Base-by-base conservation (phyloP, 2,113 vertebrate species). In the Caretta caretta region DNA sequence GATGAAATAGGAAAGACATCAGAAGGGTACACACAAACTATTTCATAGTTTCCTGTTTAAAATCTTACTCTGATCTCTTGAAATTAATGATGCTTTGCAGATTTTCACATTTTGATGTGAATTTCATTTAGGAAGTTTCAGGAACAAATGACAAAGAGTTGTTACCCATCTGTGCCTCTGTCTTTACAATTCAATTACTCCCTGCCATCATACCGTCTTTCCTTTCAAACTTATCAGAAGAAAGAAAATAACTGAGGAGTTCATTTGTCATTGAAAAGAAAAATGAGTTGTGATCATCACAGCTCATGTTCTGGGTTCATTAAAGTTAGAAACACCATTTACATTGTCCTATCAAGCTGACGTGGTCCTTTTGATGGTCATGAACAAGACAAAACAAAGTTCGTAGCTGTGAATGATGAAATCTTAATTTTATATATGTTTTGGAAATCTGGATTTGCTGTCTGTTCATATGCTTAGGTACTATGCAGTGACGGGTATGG, bases 111-210 rank as follows among this genome's bases (percentile, higher is more conserved):
- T 95, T 95, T 97, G 94, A 95, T 96, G 95, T 94, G 96, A 94
- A 97, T 96, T 97, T 97, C 94, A 95, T 97, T 97, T 96, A 89
- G 97, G 93, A 98, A 98, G 97, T 98, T 98, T 97, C 49, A 87
- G 94, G 94, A 98, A 90, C 95, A 97, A 98, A 97, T 49, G 94
- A 97, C 94, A 95, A 97, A 95, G 84, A 94, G 96, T 94, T 98
- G 96, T 98, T 97, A 95, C 96, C 97, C 96, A 96, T 97, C 98
- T 97, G 97, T 92, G 93, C 93, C 80, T 96, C 84, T 90, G 90
- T 85, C 96, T 98, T 95, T 95, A 93, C 94, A 96, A 97, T 96
- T 98, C 94, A 95, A 80, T 98, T 97, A 96, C 93, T 93, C 86
- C 82, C 91, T 96, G 84, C 96, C 93, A 95, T 94, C 93, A 96